phyloP scores from a whole-genome alignment of 1,140 invertebrate species.

The Drosophila arawakana region DNA sequence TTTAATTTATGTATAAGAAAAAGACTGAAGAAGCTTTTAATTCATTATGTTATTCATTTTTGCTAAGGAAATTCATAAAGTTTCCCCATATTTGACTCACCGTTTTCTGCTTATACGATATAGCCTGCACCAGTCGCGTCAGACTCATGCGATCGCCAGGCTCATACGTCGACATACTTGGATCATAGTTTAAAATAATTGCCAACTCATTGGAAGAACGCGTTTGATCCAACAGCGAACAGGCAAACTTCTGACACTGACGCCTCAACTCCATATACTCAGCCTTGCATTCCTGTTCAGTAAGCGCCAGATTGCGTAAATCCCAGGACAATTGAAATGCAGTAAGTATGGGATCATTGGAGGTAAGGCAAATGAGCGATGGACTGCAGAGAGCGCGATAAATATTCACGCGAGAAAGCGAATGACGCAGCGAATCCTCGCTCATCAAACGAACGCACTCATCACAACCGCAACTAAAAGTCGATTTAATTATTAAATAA shows the following conservation, averaged over 20 bases:
- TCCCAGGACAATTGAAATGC: slow-evolving; percentile 94
- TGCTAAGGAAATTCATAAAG: no score
- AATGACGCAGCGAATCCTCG: slow-evolving; percentile 93
- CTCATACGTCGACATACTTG: slow-evolving; percentile 88
- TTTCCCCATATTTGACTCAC: slow-evolving; percentile 83
- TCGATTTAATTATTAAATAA: neutral
- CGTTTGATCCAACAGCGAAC: slow-evolving; percentile 94
- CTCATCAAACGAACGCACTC: slow-evolving; percentile 90
- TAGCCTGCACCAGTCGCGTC: slow-evolving; percentile 93
- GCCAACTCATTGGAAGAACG: slow-evolving; percentile 95
- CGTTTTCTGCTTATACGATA: slow-evolving; percentile 97
- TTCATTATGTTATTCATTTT: no score
- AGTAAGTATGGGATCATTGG: slow-evolving; percentile 92
- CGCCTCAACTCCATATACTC: slow-evolving; percentile 92
- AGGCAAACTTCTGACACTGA: slow-evolving; percentile 96
- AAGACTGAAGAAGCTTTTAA: no score
- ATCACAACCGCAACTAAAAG: slow-evolving; percentile 89
- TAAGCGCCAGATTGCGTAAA: slow-evolving; percentile 89
- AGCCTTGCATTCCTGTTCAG: slow-evolving; percentile 92
- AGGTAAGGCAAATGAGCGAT: slow-evolving; percentile 94
- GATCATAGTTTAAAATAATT: slow-evolving; percentile 95
- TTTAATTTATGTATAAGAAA: no score
- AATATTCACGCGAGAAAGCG: slow-evolving; percentile 95
- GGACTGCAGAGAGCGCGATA: slow-evolving; percentile 96
- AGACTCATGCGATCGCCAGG: slow-evolving; percentile 91